Evolutionary conservation across 2,888 invertebrate species (phyloP).

Genomic region (Carabus problematicus): DNA sequence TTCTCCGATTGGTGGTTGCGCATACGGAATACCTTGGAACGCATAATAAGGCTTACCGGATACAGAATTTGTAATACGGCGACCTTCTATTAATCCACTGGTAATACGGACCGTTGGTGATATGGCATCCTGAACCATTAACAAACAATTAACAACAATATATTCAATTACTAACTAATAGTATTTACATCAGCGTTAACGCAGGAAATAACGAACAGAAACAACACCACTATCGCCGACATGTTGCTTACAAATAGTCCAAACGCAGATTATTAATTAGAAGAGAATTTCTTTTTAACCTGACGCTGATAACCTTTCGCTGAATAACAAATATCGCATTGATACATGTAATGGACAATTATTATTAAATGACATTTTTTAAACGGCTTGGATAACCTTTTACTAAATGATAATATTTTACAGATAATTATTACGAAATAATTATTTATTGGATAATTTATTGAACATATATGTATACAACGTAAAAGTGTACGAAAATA

Average conservation of each 20-base stretch:
- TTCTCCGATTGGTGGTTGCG: constrained; percentile 23
- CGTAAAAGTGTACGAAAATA: too few species aligned
- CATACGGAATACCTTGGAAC: constrained; percentile 30
- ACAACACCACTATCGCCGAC: background rate
- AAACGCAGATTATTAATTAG: background rate
- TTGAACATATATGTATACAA: too few species aligned
- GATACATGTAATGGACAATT: too few species aligned
- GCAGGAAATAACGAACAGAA: background rate
- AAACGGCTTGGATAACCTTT: too few species aligned
- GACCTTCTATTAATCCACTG: constrained; percentile 26
- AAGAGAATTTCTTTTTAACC: constrained; percentile 4
- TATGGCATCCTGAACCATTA: too few species aligned
- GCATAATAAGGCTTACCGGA: constrained; percentile 14
- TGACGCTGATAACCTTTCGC: background rate
- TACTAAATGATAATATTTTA: too few species aligned
- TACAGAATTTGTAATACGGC: constrained; percentile 8
- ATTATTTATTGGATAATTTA: too few species aligned
- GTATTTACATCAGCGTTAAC: constrained; percentile 9
- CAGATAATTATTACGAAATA: too few species aligned
- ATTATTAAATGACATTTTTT: too few species aligned
- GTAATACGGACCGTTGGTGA: constrained; percentile 13
- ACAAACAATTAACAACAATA: too few species aligned
- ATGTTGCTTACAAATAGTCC: too few species aligned
- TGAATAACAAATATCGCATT: too few species aligned
- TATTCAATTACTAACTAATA: background rate